phyloP scores from a whole-genome alignment of 2,797 vertebrate species.

The Eleutherodactylus coqui region DNA sequence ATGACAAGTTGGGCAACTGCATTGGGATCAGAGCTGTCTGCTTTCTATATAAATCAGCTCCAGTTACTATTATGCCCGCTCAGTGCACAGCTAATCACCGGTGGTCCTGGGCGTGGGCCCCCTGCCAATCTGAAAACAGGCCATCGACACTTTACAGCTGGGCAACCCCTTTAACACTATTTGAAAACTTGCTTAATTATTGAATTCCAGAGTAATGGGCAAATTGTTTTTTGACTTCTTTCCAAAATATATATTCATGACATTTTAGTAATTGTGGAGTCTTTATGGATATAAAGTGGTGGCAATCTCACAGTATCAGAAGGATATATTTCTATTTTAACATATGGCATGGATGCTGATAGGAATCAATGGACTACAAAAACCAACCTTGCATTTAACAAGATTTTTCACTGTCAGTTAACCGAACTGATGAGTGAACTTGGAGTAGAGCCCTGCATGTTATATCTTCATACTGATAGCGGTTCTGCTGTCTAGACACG shows the following conservation, averaged over 20 bases:
- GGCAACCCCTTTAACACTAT: no score
- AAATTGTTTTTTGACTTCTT: neutral
- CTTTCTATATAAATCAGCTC: no score
- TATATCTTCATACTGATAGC: constrained; percentile 38
- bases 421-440: constrained; percentile 12
- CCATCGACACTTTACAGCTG: no score
- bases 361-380: neutral
- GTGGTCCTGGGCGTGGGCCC: no score
- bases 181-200: neutral
- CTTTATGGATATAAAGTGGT: neutral
- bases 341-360: neutral
- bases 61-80: no score
- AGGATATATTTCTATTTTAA: neutral
- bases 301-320: neutral
- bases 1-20: no score
- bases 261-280: neutral
- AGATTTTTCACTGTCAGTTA: constrained; percentile 36
- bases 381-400: constrained; percentile 11
- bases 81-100: no score
- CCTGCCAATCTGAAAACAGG: no score
- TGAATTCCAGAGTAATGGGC: neutral
- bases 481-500: constrained; percentile 29
- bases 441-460: neutral
- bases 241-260: neutral
- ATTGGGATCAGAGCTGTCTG: no score